Base-by-base conservation (phyloP, 2,797 vertebrate species). In the Champsocephalus esox region DNA sequence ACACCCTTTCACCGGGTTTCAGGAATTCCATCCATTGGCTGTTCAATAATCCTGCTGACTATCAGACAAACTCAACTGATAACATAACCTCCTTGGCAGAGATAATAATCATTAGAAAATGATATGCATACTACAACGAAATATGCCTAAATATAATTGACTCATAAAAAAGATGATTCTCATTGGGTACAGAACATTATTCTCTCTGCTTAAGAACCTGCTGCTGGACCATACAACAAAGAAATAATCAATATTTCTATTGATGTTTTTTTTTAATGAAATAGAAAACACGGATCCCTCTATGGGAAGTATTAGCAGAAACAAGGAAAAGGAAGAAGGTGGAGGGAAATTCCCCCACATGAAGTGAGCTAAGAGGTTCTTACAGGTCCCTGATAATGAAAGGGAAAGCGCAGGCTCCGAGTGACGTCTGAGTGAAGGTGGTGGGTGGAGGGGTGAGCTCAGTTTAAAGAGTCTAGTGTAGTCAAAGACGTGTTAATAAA, bases 401-500 rank as follows among this genome's bases (percentile, higher is more conserved):
- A 84, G 82, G 75, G 82, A 84, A 73, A 74, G 77, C 62, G 12
- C 41, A 14, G 82, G 84, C 79, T 83, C 51, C 69, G 34, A 79
- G 89, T 85, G 87, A 86, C 63, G 79, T 81, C 70, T 87, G 87
- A 84, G 83, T 88, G 88, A 87, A 87, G 85, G 89, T 77, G 80
- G 85, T 87, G 90, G 87, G 88, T 85, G 86, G 87, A 72, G 81
- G 90, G 85, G 77, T 70, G 67, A 80, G 80, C 83, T 81, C 73
- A 4, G 62, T 88, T 91, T 84, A 90, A 89, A 89, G 90, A 92
- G 71, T 84, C 83, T 81, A 19, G 69, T 90, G 91, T 85, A 93
- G 89, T 91, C 87, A 91, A 84, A 88, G 91, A 94, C 87, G 76
- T 93, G 92, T 94, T 94, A 94, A 94, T 93, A 94, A 94, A 94